Base-by-base conservation (phyloP, 1,140 invertebrate species). In the Eumaeus atala region DNA sequence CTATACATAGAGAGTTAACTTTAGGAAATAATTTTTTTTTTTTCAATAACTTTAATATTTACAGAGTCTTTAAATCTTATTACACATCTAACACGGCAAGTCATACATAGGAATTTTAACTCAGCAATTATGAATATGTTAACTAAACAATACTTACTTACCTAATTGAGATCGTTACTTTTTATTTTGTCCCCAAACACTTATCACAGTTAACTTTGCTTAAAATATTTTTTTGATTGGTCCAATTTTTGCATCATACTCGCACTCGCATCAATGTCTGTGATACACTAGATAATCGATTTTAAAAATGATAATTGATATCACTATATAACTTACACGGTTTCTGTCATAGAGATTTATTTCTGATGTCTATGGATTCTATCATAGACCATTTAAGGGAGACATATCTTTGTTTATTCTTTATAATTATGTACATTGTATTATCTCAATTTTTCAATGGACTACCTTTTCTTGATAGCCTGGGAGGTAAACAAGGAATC, bases 181-280 rank as follows among this genome's bases (percentile, higher is more conserved):
- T 21, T 61, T 57, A 61, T 55, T 60, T 38, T 59, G 50, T 59
- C 48, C 58, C 58, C 58, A 59, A 54, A 70, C 66, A 66, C 72
- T 70, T 77, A 77, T 77, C 74, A 77, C 74, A 77, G 74, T 66
- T 74, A 70, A 67, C 64, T 68, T 65, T 70, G 69, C 69, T 72
- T 74, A 61, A 77, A 67, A 56, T 76, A 66, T 58, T 65, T 74
- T 62, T 71, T 62, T 48, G 44, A 55, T 64, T 64, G 72, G 67
- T 75, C 68, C 59, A 62, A 62, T 62, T 61, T 64, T 58, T 49
- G 61, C 44, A 60, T 66, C 63, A 57, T 51, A 64, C 51, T 48
- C 21, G 6, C 21, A 28, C 21, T 28, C 21, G 21, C 21, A 28
- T 28, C 21, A 28, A 28, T 28, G 21, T 28, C 21, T 28, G 21